These are phyloP conservation scores for Argyresthia goedartella DNA, from an alignment of 2,888 invertebrate genomes.

Conservation along the genomic window DNA sequence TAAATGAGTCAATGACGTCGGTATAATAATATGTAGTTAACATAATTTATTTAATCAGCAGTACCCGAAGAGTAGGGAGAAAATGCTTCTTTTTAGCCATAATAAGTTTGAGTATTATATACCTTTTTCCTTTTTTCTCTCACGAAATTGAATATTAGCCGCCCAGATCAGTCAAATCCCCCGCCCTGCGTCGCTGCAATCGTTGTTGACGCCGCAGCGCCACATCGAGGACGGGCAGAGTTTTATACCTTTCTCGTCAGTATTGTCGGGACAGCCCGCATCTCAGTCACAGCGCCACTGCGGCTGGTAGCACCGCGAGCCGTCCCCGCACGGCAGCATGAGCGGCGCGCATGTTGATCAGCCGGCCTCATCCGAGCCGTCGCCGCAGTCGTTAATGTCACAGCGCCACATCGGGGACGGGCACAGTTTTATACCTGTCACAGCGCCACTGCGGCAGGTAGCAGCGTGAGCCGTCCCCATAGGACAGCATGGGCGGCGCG, in stretches of 20 bases:
- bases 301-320: slow-evolving; percentile 76
- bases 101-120: too few relatives aligned
- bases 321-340: slow-evolving; percentile 75
- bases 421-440: too few relatives aligned
- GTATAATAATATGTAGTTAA: too few relatives aligned
- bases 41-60: too few relatives aligned
- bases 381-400: slow-evolving; percentile 77
- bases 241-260: slow-evolving; percentile 74
- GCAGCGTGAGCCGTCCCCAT: slow-evolving; percentile 74
- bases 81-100: too few relatives aligned
- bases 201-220: slow-evolving; percentile 83
- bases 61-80: too few relatives aligned
- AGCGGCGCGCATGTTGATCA: slow-evolving; percentile 83
- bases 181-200: slow-evolving; percentile 79
- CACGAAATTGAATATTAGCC: too few relatives aligned
- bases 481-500: slow-evolving; percentile 75
- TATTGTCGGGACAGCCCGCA: slow-evolving; percentile 80
- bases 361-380: slow-evolving; percentile 76
- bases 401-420: slow-evolving; percentile 78
- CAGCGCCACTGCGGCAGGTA: slow-evolving; percentile 79
- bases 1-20: too few relatives aligned
- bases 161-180: slow-evolving; percentile 82
- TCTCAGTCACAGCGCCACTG: slow-evolving; percentile 84
- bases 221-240: slow-evolving; percentile 78
- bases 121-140: too few relatives aligned